phyloP scores from a whole-genome alignment of 2,888 invertebrate genomes.

The Agrotis puta region DNA sequence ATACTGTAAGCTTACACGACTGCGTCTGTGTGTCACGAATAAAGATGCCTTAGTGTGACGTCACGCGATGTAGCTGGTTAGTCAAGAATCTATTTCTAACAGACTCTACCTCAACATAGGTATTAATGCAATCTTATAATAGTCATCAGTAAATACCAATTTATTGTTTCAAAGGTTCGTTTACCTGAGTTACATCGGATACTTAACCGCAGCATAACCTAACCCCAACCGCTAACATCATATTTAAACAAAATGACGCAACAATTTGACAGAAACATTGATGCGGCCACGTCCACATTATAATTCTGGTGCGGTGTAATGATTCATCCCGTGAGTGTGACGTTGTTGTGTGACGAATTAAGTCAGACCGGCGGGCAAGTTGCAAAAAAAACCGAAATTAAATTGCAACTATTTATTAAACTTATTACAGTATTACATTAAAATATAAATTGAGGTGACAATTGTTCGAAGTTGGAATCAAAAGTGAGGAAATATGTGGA shows the following conservation, averaged over 20 bases:
- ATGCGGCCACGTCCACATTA: constrained; percentile 64
- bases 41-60: constrained; percentile 33
- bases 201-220: neutral
- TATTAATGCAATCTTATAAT: neutral
- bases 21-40: constrained; percentile 67
- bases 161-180: neutral
- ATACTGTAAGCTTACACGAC: constrained; percentile 65
- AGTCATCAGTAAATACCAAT: neutral
- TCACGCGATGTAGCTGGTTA: neutral
- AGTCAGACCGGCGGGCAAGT: no score
- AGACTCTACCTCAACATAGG: constrained; percentile 7
- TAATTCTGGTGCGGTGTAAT: constrained; percentile 55
- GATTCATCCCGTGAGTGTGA: constrained; percentile 60
- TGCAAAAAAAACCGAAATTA: no score
- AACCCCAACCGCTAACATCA: constrained; percentile 5
- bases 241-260: constrained; percentile 33
- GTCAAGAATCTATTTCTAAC: constrained; percentile 8
- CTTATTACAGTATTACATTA: no score
- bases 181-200: constrained; percentile 3
- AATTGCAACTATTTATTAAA: no score
- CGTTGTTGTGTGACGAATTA: constrained; percentile 65
- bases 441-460: no score
- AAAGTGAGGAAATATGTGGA: no score
- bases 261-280: constrained; percentile 45
- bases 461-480: no score